Base-by-base conservation (phyloP, 1,140 invertebrate genomes). In the Heliothis subflexa region DNA sequence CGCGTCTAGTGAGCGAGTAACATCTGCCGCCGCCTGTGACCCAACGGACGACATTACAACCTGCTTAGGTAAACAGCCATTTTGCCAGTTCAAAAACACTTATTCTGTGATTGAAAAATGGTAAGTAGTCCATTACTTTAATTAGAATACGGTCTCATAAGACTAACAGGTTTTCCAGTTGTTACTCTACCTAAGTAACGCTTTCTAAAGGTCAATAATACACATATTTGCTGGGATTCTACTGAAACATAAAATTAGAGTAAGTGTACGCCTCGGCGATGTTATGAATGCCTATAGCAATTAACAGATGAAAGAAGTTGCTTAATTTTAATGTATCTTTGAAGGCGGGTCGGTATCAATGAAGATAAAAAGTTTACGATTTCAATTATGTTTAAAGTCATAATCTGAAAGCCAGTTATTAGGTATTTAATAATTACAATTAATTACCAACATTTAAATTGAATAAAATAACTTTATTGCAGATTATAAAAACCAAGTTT, bases 291-390 rank as follows among this genome's bases (percentile, higher is more conserved):
- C 10, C 47, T 61, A 49, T 1, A 47, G 16, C 33, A 49, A 64
- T 52, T 76, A 54, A 40, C 47, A 62, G 40, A 64, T 40, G 45
- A 54, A 57, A 64, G 45, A 16, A 64, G 76, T 81, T 81, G 66
- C 59, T 79, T 82, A 74, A 75, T 80, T 78, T 80, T 75, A 86
- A 81, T 80, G 78, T 83, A 73, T 52, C 82, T 85, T 85, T 86
- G 79, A 79, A 76, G 76, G 78, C 78, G 72, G 68, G 49, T 64
- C 79, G 57, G 68, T 85, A 81, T 82, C 70, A 72, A 80, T 81
- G 74, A 79, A 78, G 66, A 86, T 84, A 83, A 81, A 83, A 78
- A 50, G 81, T 87, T 87, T 85, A 88, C 74, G 86, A 88, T 79
- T 84, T 77, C 73, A 81, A 86, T 83, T 81, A 81, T 21, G 33